Conservation (phyloP, 2,113 vertebrate genomes). For the Chascanopsetta lugubris region DNA sequence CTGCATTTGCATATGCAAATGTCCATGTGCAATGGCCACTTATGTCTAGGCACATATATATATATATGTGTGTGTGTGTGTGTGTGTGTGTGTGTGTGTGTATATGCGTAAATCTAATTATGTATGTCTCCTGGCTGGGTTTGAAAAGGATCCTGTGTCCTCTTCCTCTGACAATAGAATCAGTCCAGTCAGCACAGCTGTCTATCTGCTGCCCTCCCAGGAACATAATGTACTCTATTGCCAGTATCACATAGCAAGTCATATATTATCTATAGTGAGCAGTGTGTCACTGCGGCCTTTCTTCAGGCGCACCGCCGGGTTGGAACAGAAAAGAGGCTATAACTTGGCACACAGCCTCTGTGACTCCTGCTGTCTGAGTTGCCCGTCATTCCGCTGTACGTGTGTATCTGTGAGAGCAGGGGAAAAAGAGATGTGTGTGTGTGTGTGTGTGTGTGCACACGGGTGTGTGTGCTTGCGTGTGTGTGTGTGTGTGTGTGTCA, state of each 20-base stretch:
- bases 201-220: constrained; percentile 23
- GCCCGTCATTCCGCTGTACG: constrained; percentile 17
- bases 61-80: not conserved
- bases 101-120: not conserved
- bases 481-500: constrained; percentile 36
- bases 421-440: constrained; percentile 13
- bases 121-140: constrained; percentile 27
- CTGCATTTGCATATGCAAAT: constrained; percentile 7
- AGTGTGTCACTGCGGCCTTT: constrained; percentile 39
- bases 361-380: constrained; percentile 52
- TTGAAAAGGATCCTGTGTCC: constrained; percentile 17
- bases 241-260: constrained; percentile 28
- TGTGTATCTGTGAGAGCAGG: not conserved
- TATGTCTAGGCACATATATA: not conserved
- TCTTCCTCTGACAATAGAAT: too few species aligned
- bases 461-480: not conserved
- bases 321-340: constrained; percentile 38
- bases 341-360: constrained; percentile 51
- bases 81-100: not conserved
- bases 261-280: constrained; percentile 40
- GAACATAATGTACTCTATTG: constrained; percentile 43
- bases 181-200: too few species aligned
- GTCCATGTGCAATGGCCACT: not conserved
- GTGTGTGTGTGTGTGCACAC: not conserved
- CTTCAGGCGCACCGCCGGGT: not conserved